These are phyloP conservation scores for Hybos culiciformis DNA, from an alignment of 2,888 invertebrate genomes.

Conservation along the genomic window DNA sequence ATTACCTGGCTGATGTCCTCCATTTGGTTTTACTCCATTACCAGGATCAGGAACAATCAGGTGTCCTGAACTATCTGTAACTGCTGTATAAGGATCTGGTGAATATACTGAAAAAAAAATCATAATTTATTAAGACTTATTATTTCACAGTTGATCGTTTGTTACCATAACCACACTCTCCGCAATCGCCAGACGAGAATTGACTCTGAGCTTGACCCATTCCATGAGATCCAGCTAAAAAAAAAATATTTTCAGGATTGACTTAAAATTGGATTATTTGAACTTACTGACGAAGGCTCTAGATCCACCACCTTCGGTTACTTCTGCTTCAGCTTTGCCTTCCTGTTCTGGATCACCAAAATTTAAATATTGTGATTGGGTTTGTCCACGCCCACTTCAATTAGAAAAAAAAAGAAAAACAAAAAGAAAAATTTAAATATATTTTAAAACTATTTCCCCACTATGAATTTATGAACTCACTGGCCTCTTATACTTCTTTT, in stretches of 20 bases:
- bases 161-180: constrained; percentile 39
- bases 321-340: constrained; percentile 72
- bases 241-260: constrained; percentile 7
- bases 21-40: background rate
- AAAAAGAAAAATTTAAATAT: too few relatives aligned
- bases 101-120: background rate
- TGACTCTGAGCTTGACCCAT: constrained; percentile 86
- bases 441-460: too few relatives aligned
- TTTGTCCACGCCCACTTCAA: constrained; percentile 48
- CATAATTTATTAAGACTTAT: too few relatives aligned
- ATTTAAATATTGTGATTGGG: constrained; percentile 71
- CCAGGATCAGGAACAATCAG: background rate
- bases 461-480: too few relatives aligned
- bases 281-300: constrained; percentile 34
- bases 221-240: constrained; percentile 61
- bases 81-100: constrained; percentile 9
- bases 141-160: too few relatives aligned
- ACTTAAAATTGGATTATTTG: background rate
- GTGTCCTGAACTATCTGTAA: background rate
- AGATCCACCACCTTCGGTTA: constrained; percentile 40
- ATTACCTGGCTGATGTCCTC: background rate
- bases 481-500: constrained; percentile 1
- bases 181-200: constrained; percentile 54
- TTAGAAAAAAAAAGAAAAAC: background rate
- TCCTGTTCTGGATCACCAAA: constrained; percentile 46